Base-by-base conservation (phyloP, 2,888 invertebrate species). In the Megaustenia siamemsis region DNA sequence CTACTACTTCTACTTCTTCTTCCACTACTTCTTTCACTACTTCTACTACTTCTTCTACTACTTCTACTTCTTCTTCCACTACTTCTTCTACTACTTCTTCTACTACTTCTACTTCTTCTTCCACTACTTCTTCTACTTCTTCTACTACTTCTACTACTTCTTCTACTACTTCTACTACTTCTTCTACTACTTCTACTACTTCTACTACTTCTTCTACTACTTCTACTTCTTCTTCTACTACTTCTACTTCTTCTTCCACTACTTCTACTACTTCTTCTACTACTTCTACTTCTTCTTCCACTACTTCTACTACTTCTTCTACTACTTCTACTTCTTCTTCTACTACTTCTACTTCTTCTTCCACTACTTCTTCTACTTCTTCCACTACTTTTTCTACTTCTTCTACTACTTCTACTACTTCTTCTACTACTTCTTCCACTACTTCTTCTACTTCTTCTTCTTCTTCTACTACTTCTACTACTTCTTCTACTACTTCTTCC, bases 31-130 rank as follows among this genome's bases (percentile, higher is more conserved):
- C 32, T 45, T 24, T 40, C 45, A 40, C 69, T 68, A 43, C 69
- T 43, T 68, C 69, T 81, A n/a, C 32, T 49, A 45, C 71, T 69
- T 49, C 53, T 69, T 68, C 69, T 81, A 10, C 53, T 53, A 68
- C 69, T 69, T 49, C 53, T 69, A 32, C 53, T 53, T 38, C 43
- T 43, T 68, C 69, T 69, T n/a, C 45, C 28, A 68, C 71, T 60
- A n/a, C 45, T 43, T 0, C 53, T 53, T 49, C 71, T 69, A 21
- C n/a, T n/a, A n/a, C n/a, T n/a, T n/a, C n/a, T n/a, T n/a, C n/a
- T n/a, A n/a, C n/a, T n/a, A n/a, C n/a, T n/a, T n/a, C n/a, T n/a
- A n/a, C n/a, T n/a, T n/a, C n/a, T n/a, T n/a, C n/a, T n/a, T n/a
- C n/a, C n/a, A n/a, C n/a, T n/a, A n/a, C n/a, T n/a, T n/a, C n/a